These are phyloP conservation scores for Leucoptera coffeella DNA, from an alignment of 2,888 invertebrate species.

Conservation along the genomic window DNA sequence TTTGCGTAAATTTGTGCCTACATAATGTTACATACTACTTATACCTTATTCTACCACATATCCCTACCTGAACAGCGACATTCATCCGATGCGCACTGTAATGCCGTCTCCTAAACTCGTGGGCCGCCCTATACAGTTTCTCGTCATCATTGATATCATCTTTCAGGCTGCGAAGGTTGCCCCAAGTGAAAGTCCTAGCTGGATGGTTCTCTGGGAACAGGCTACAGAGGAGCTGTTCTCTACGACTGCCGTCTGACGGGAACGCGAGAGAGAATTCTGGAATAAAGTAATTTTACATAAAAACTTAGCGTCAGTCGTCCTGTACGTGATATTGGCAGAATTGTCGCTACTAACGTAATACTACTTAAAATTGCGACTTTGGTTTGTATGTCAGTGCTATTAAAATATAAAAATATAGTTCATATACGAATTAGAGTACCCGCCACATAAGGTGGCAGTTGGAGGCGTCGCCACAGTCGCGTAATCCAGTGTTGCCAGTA, in stretches of 20 bases:
- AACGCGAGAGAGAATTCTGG: conserved; percentile 77
- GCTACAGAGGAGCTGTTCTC: conserved; percentile 68
- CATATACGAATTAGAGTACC: no score
- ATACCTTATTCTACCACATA: no score
- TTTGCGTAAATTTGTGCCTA: no score
- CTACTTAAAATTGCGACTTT: no score
- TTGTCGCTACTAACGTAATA: no score
- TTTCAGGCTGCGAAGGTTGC: conserved; percentile 67
- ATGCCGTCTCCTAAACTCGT: conserved; percentile 68
- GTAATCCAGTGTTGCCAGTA: no score
- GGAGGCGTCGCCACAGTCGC: no score
- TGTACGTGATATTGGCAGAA: no score
- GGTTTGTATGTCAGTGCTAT: no score
- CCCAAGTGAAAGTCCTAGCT: conserved; percentile 76
- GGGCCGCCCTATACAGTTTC: conserved; percentile 61
- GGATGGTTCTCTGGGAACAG: conserved; percentile 67
- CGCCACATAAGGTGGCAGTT: no score
- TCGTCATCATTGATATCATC: conserved; percentile 60
- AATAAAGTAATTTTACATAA: conserved; percentile 5
- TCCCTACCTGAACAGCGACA: conserved; percentile 66
- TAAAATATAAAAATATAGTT: no score
- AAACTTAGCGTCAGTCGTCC: conserved; percentile 3
- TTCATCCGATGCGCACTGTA: conserved; percentile 89
- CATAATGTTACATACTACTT: no score
- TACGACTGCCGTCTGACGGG: conserved; percentile 67